Evolutionary conservation across 2,797 vertebrate genomes (phyloP), one percentile per base, ranked within the genome.

Genomic region (Erethizon dorsatum): DNA sequence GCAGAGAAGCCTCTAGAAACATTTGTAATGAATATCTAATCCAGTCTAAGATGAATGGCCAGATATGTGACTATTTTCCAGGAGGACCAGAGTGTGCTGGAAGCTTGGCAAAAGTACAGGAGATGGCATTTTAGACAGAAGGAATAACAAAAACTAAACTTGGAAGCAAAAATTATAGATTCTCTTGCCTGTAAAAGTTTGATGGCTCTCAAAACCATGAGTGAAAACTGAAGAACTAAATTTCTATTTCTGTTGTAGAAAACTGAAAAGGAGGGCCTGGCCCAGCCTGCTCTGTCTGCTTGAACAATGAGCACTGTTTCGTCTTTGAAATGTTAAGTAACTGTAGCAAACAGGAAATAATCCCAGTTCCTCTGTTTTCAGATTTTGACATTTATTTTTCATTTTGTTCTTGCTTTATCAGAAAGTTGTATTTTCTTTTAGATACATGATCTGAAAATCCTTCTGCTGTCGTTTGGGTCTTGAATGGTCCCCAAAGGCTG

Each of bases 341-440:
- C 45, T 69, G 3, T 7, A 52, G 65, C 9, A 75, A 56, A 63
- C n/a, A 50, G 5, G 50, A 94, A 90, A 71, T 57, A 88, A 89
- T 50, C 13, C 31, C 22, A 13, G 15, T 77, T 85, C 13, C 45
- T 84, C 88, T 5, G 15, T 59, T 83, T 88, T 73, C 11, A 24
- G 14, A 28, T 41, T 71, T 94, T 52, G 18, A 73, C 10, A 65
- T 22, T 57, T 65, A 26, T 69, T 82, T 45, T 56, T 20, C 5
- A 4, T 61, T 69, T 56, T 73, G 56, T 56, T 88, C 65, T 82
- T 56, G 67, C 75, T 88, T 85, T 88, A 77, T 82, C 15, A 93
- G 65, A 88, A 80, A 75, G 83, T 59, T 26, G 26, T 24, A 22
- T 85, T 77, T 86, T 75, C 50, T 59, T 33, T 73, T 79, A 75